phyloP scores from a whole-genome alignment of 2,113 vertebrate genomes.

The Sphaerodactylus townsendi region DNA sequence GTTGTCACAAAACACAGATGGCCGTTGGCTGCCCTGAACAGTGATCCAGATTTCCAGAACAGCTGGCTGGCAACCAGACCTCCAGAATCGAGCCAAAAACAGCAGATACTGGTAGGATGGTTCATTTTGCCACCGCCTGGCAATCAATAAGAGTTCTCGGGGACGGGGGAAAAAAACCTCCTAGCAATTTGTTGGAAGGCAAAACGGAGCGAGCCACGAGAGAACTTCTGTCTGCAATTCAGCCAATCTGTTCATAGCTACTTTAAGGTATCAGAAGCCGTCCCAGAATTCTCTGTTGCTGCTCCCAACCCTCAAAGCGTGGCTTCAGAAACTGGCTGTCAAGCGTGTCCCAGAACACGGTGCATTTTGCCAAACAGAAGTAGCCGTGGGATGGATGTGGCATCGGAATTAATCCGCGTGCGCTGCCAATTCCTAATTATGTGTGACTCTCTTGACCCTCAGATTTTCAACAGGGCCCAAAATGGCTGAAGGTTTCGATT shows the following conservation, averaged over 20 bases:
- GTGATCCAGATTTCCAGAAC: conserved; percentile 28
- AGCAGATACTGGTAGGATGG: conserved; percentile 19
- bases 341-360: neutral
- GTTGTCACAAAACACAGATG: conserved; percentile 25
- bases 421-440: neutral
- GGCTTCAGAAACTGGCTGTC: conserved; percentile 10
- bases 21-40: conserved; percentile 26
- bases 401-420: rapidly evolving
- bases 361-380: neutral
- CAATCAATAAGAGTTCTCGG: conserved; percentile 25
- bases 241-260: conserved; percentile 36
- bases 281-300: conserved; percentile 13
- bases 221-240: conserved; percentile 40
- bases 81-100: neutral
- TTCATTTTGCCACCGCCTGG: conserved; percentile 50
- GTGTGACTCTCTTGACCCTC: neutral
- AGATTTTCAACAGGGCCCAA: neutral
- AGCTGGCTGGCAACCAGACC: conserved; percentile 17
- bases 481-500: neutral
- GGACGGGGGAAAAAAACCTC: conserved; percentile 9
- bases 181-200: conserved; percentile 5
- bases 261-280: neutral
- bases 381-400: neutral
- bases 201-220: conserved; percentile 12
- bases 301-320: conserved; percentile 1